Evolutionary conservation across 1,140 invertebrate species (phyloP).

Genomic region (Pogonomyrmex barbatus): DNA sequence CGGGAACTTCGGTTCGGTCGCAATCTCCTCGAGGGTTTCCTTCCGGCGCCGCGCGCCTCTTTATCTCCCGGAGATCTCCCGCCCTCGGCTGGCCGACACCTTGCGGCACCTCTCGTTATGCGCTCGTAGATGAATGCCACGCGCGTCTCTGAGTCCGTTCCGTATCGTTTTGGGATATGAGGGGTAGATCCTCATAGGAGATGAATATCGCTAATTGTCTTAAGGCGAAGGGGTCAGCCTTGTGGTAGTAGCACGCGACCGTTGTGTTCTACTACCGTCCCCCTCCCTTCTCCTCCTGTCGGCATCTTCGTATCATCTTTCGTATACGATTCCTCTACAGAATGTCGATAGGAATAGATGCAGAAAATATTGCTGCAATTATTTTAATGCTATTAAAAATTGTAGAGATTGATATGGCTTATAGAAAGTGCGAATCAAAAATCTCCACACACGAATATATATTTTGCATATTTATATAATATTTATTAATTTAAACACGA

Average conservation of each 20-base stretch:
- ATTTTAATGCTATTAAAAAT: conserved; percentile 9
- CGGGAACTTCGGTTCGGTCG: conserved; percentile 2
- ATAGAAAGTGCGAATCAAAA: neutral
- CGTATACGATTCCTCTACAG: neutral
- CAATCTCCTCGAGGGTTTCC: conserved; percentile 31
- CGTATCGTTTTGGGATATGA: conserved; percentile 21
- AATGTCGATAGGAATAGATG: conserved; percentile 4
- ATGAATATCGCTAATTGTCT: conserved; percentile 77
- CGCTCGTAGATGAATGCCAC: conserved; percentile 61
- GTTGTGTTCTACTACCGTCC: conserved; percentile 64
- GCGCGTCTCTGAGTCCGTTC: conserved; percentile 64
- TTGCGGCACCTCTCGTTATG: conserved; percentile 69
- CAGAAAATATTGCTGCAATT: neutral
- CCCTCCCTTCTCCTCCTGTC: neutral
- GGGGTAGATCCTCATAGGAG: conserved; percentile 66
- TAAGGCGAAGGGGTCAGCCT: conserved; percentile 54
- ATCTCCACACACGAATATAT: too few relatives aligned
- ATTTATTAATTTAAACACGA: neutral
- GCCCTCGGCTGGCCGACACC: conserved; percentile 67
- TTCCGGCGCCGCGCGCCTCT: conserved; percentile 53
- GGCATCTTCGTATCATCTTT: conserved; percentile 3
- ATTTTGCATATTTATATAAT: neutral
- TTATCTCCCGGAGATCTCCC: conserved; percentile 73
- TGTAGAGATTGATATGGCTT: neutral
- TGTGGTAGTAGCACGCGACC: conserved; percentile 66